A percentile compares a stretch with the other conserved stretches of the same genome.
These are phyloP conservation scores for Dallia pectoralis DNA, from an alignment of 2,797 vertebrate species.

Conservation along the genomic window DNA sequence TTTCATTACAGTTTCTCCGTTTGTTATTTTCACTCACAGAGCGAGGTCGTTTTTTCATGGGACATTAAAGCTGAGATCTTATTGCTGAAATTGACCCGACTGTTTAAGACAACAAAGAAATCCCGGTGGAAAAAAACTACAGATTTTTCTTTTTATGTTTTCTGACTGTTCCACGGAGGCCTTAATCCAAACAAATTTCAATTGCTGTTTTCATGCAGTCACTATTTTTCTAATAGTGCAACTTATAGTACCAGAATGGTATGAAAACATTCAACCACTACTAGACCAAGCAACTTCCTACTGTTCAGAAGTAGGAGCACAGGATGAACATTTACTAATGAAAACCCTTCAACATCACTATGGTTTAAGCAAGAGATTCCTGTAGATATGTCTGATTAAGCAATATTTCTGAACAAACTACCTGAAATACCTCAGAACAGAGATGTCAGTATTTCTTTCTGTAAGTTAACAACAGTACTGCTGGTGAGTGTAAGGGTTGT, in stretches of 20 bases:
- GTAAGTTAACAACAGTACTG: not conserved
- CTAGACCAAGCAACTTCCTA: too few species aligned
- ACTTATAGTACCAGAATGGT: too few species aligned
- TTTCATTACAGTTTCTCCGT: not conserved
- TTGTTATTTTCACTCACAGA: not conserved
- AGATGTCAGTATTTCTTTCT: not conserved
- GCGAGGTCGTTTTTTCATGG: not conserved
- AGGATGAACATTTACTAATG: too few species aligned
- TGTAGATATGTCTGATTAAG: not conserved
- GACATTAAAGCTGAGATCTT: not conserved
- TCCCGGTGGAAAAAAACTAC: too few species aligned
- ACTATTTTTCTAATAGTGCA: too few species aligned
- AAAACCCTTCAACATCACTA: too few species aligned
- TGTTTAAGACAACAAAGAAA: too few species aligned
- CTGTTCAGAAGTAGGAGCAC: too few species aligned
- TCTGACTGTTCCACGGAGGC: not conserved
- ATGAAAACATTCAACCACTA: too few species aligned
- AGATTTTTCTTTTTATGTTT: not conserved
- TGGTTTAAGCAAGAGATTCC: not conserved
- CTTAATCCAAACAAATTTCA: too few species aligned
- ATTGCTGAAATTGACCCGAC: too few species aligned
- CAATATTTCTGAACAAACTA: not conserved
- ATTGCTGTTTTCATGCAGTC: too few species aligned
- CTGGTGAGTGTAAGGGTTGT: not conserved
- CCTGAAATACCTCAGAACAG: not conserved